Evolutionary conservation across 2,888 invertebrate species (phyloP), one percentile per base, ranked within the genome.

Genomic region (Mythimna albipuncta): DNA sequence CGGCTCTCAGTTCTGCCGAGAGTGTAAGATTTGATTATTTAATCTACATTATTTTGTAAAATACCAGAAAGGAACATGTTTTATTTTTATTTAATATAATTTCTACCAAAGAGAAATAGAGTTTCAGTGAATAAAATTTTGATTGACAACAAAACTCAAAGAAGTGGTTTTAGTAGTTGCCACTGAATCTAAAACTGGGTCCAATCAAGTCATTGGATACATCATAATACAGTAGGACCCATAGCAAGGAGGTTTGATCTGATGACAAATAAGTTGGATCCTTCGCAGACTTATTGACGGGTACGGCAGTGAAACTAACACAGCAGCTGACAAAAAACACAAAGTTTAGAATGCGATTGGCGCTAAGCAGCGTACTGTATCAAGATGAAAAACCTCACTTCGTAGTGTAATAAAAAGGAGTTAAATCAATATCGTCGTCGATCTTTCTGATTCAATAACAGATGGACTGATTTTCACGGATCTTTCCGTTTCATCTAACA

Each of bases 1-100:
- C 38, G 59, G 59, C 59, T 61, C 47, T 63, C 57, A 52, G 47
- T 57, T 54, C 38, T 62, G n/a, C 55, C 41, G n/a, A 35, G 10
- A 78, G 0, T 41, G 41, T 41, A n/a, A 19, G 35, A 57, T 65
- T 79, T 65, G 13, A 72, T 35, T 61, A 52, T 52, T 52, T 54
- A 55, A 52, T 16, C 5, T 63, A 57, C 41, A 11, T 77, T 55
- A 52, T 64, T 54, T 54, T 7, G 9, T 21, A n/a, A n/a, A 71
- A 72, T 47, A 47, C 16, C 47, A 16, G 6, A 47, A 19, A 16
- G 1, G 47, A 16, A 47, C 16, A 47, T 47, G 16, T 47, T 47
- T 26, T 26, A 1, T 26, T 26, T 47, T 47, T 47, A 16, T 6
- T 16, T 1, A 19, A 19, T 6, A 47, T 6, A 47, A 16, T 47